Conservation (phyloP, 2,113 vertebrate genomes). For the Eurypyga helias region DNA sequence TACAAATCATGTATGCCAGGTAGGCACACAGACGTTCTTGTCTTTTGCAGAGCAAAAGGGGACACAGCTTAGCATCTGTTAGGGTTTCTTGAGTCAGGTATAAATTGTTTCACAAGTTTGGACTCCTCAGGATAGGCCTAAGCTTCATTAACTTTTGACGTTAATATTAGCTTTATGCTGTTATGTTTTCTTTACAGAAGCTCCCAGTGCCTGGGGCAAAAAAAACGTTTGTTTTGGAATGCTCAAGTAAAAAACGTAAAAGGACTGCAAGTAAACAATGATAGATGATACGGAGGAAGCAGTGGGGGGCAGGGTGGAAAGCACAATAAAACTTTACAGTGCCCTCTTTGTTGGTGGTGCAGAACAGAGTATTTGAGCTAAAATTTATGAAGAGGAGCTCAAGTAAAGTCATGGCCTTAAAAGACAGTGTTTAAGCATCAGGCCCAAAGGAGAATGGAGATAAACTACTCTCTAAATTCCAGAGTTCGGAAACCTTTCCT, state of each 20-base stretch:
- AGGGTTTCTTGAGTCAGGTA: neutral
- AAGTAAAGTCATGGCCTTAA: neutral
- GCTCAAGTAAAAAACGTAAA: neutral
- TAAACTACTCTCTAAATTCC: neutral
- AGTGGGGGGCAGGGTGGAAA: neutral
- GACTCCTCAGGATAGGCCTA: neutral
- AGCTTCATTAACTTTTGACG: neutral
- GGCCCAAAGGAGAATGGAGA: neutral
- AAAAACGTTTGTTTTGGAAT: neutral
- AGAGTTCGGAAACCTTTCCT: neutral
- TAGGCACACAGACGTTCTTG: constrained; percentile 47
- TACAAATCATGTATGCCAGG: constrained; percentile 98
- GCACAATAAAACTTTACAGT: neutral
- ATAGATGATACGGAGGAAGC: neutral
- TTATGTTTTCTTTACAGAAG: neutral
- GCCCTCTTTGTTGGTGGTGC: neutral
- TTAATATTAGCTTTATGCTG: neutral
- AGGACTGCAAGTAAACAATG: neutral
- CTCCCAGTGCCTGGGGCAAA: neutral
- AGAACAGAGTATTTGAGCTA: neutral
- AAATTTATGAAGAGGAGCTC: neutral
- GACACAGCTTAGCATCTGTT: neutral
- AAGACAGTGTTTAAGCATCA: neutral
- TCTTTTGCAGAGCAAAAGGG: neutral
- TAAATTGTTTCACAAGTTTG: neutral